A percentile compares a stretch with the other conserved stretches of the same genome.
These are phyloP conservation scores for Pterocles gutturalis DNA, from an alignment of 2,113 vertebrate species.

Conservation along the genomic window DNA sequence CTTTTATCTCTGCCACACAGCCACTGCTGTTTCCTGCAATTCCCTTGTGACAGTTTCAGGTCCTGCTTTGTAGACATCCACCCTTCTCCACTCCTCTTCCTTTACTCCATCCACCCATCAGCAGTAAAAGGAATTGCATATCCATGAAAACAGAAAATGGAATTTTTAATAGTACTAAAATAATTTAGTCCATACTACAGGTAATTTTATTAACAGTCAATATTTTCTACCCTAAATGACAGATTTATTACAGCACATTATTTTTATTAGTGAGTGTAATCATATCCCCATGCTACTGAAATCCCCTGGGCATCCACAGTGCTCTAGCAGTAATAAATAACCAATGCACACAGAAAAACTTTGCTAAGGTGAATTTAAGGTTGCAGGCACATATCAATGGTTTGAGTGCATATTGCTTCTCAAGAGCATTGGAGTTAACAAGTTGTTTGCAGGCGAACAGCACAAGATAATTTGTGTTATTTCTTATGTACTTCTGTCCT, in stretches of 20 bases:
- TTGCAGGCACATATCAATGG: conserved; percentile 19
- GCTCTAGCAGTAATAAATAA: conserved; percentile 65
- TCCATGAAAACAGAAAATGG: conserved; percentile 34
- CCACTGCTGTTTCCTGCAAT: neutral
- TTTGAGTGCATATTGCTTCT: conserved; percentile 19
- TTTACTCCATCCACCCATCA: neutral
- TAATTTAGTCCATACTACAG: conserved; percentile 63
- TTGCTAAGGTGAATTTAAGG: conserved; percentile 67
- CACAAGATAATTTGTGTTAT: neutral
- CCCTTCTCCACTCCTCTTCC: neutral
- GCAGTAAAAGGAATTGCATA: neutral
- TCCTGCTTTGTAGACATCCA: neutral
- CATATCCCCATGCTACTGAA: conserved; percentile 61
- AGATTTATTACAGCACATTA: conserved; percentile 69
- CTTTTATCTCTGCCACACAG: neutral
- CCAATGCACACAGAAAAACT: conserved; percentile 16
- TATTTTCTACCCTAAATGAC: conserved; percentile 65
- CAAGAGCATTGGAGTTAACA: conserved; percentile 33
- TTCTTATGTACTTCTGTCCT: neutral
- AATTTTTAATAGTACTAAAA: conserved; percentile 57
- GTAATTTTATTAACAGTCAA: conserved; percentile 68
- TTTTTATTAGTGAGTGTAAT: conserved; percentile 70
- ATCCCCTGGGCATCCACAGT: conserved; percentile 49
- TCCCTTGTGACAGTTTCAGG: neutral
- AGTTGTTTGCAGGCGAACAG: neutral